A percentile compares a stretch with the other conserved stretches of the same genome.
Conservation (phyloP, 1,140 invertebrate species). For the Apis mellifera region DNA sequence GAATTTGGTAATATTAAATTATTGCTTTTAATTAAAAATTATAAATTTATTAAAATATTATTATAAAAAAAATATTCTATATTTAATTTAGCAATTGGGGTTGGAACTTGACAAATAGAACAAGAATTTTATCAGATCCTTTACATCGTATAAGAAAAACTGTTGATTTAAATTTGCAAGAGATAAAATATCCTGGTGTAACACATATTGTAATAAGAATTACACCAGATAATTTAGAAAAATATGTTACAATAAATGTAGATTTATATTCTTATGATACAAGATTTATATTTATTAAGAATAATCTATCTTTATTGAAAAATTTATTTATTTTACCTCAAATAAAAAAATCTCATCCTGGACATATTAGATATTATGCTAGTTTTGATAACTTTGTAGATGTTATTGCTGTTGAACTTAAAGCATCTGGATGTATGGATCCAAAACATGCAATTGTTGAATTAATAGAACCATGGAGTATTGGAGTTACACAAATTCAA, state of each 20-base stretch:
- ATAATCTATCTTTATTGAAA: conserved; percentile 34
- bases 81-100: conserved; percentile 83
- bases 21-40: neutral
- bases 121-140: conserved; percentile 81
- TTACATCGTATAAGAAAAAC: conserved; percentile 81
- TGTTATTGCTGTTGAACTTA: conserved; percentile 67
- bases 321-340: conserved; percentile 40
- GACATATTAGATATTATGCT: conserved; percentile 70
- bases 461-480: conserved; percentile 85
- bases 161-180: conserved; percentile 84
- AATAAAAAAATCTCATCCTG: conserved; percentile 52
- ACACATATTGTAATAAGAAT: conserved; percentile 88
- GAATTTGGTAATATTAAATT: conserved; percentile 83
- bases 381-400: conserved; percentile 62
- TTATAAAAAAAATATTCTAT: conserved; percentile 5
- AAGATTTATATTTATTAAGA: conserved; percentile 56
- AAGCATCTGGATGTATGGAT: conserved; percentile 74
- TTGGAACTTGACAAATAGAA: conserved; percentile 85
- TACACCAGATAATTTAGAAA: conserved; percentile 69
- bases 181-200: conserved; percentile 83
- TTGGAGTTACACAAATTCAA: conserved; percentile 83
- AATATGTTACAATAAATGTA: conserved; percentile 69
- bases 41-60: neutral
- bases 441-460: conserved; percentile 82
- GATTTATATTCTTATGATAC: conserved; percentile 66